phyloP scores from a whole-genome alignment of 2,888 invertebrate species.

The Lymantria dispar region DNA sequence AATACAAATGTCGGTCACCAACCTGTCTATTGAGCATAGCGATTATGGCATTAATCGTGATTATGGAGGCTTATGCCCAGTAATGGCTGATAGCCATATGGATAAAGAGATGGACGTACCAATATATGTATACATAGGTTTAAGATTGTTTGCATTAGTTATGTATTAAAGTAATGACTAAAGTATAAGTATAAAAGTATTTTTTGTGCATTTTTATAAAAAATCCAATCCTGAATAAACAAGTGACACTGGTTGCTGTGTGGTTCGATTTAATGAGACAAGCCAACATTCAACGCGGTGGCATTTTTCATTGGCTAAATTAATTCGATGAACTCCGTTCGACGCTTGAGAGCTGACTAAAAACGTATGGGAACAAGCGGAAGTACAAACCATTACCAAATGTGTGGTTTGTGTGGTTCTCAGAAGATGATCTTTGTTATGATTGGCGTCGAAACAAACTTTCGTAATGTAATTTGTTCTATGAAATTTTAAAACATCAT shows the following conservation, averaged over 20 bases:
- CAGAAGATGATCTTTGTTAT: slow-evolving; percentile 42
- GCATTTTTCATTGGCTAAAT: slow-evolving; percentile 54
- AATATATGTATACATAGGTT: too few relatives aligned
- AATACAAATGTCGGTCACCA: too few relatives aligned
- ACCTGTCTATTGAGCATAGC: too few relatives aligned
- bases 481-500: too few relatives aligned
- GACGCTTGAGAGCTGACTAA: slow-evolving; percentile 43
- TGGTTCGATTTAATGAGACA: slow-evolving; percentile 42
- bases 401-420: slow-evolving; percentile 56
- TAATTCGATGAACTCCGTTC: slow-evolving; percentile 65
- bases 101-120: too few relatives aligned
- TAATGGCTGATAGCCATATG: too few relatives aligned
- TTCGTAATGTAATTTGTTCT: slow-evolving; percentile 14
- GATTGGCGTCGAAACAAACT: slow-evolving; percentile 19
- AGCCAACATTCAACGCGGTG: slow-evolving; percentile 24
- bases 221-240: slow-evolving; percentile 15
- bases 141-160: too few relatives aligned
- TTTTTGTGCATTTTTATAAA: background rate
- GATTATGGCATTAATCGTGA: too few relatives aligned
- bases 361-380: slow-evolving; percentile 58
- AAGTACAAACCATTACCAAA: slow-evolving; percentile 72
- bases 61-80: too few relatives aligned
- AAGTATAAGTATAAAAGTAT: too few relatives aligned
- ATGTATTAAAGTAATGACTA: too few relatives aligned
- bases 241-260: slow-evolving; percentile 37